Evolutionary conservation across 2,888 invertebrate species (phyloP), one percentile per base, ranked within the genome.

Genomic region (Asteroscopus sphinx): DNA sequence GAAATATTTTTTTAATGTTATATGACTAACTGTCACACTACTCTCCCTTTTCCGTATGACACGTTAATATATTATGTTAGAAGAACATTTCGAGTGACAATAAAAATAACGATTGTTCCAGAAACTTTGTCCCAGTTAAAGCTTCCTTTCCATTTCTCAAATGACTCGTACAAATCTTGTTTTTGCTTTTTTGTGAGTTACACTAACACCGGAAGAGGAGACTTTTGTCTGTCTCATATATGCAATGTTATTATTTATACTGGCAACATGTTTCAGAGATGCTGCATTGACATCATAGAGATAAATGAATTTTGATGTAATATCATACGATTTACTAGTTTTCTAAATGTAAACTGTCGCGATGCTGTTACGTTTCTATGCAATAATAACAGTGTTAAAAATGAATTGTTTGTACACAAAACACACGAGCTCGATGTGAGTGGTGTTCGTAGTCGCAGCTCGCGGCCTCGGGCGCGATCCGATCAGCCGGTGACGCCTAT

Each of bases 401-500:
- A 57, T 63, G 60, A 48, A 54, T 48, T 59, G 52, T 70, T 70
- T 52, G 44, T 61, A 41, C 13, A 55, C 15, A 53, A 55, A 57
- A 65, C 45, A 59, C 30, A 56, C 46, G 48, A 28, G 49, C 13
- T 52, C 40, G 40, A 28, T 37, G 36, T 54, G 67, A 80, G 79
- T 76, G 73, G 60, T 62, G 63, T 74, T 68, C 51, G 73, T 68
- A 48, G 73, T 45, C 57, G 79, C 76, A 36, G 56, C 30, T 30
- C 53, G 36, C 47, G 46, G 61, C 65, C 61, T 46, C 58, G 60
- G 62, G 64, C 67, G 65, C 62, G 76, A 83, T 84, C 84, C 72
- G 83, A 81, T 87, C 80, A 82, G 66, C 71, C 67, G 70, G 54
- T 52, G 62, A 63, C 61, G 62, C 46, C 65, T 70, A 77, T 80